Evolutionary conservation across 2,113 vertebrate species (phyloP), one percentile per base, ranked within the genome.

Genomic region (Pseudorhombus dupliciocellatus): DNA sequence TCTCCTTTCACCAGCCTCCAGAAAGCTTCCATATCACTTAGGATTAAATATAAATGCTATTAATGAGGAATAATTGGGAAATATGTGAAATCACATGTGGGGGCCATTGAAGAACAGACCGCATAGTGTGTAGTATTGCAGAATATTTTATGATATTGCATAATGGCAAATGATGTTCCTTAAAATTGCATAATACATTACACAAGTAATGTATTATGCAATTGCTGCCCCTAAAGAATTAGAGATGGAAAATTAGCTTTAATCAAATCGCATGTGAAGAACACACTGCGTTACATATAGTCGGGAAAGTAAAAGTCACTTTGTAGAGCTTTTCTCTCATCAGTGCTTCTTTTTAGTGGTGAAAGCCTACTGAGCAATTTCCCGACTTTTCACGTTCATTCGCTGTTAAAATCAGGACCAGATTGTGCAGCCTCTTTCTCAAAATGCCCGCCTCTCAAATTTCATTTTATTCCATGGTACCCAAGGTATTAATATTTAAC

Each of bases 291-390:
- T 11, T 37, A 37, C 34, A 37, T 37, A 11, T 37, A 37, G 34
- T 37, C n/a, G 9, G 55, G 16, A 40, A 59, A 59, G 22, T 15
- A 22, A 16, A 22, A 37, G 22, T 11, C 12, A 52, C 24, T 52
- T 67, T 66, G 12, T 46, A 65, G 63, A 57, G 26, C 50, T 9
- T 70, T 73, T 40, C 16, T 65, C 40, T 55, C 78, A 88, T 88
- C 85, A 89, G 86, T 89, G 74, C 68, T 85, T 31, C 83, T 88
- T 87, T 83, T 57, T 67, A 62, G 28, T 30, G 34, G 9, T 62
- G 26, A 37, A 59, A 25, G 4, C 48, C 46, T 68, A 10, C 7
- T 18, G 42, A 3, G 4, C 10, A 72, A 69, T 68, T 10, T 52
- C 2, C 24, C 69, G 83, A 85, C 84, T 82, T 86, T 54, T 84